Evolutionary conservation across 1,140 invertebrate genomes (phyloP).

Genomic region (Bombus polaris): DNA sequence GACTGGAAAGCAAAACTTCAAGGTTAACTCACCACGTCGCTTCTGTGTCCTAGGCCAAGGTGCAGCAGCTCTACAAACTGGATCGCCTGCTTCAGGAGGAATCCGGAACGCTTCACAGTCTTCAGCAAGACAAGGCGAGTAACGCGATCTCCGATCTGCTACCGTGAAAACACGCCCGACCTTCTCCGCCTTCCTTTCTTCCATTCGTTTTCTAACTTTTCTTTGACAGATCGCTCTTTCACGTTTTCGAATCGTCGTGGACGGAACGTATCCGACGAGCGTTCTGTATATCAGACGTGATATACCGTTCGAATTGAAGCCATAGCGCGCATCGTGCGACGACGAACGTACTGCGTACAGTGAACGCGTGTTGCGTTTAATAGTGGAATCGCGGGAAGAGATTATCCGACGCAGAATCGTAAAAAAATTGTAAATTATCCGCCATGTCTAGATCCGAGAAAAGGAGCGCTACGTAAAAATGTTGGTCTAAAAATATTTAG

Average conservation of each 20-base stretch:
- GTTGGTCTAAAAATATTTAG: too few relatives aligned
- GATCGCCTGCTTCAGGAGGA: slow-evolving; percentile 94
- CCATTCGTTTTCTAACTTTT: not conserved
- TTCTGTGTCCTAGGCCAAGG: slow-evolving; percentile 86
- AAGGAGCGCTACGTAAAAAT: too few relatives aligned
- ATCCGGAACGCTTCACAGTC: slow-evolving; percentile 90
- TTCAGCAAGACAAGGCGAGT: slow-evolving; percentile 91
- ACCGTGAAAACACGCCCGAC: not conserved
- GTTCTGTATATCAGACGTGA: not conserved
- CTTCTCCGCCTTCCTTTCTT: not conserved
- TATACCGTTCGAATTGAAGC: not conserved
- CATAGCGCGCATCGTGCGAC: too few relatives aligned
- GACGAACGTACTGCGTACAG: too few relatives aligned
- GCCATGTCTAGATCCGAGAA: too few relatives aligned
- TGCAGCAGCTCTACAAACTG: slow-evolving; percentile 91
- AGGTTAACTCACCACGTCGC: slow-evolving; percentile 41
- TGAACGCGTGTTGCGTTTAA: too few relatives aligned
- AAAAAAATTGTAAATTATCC: too few relatives aligned
- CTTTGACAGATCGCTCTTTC: too few relatives aligned
- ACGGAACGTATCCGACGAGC: not conserved
- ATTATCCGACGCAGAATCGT: too few relatives aligned
- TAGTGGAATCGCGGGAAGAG: too few relatives aligned
- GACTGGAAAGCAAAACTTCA: slow-evolving; percentile 43
- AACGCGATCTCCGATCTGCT: not conserved
- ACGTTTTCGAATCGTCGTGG: not conserved